Evolutionary conservation across 2,113 vertebrate genomes (phyloP).

Genomic region (Phyllopteryx taeniolatus): DNA sequence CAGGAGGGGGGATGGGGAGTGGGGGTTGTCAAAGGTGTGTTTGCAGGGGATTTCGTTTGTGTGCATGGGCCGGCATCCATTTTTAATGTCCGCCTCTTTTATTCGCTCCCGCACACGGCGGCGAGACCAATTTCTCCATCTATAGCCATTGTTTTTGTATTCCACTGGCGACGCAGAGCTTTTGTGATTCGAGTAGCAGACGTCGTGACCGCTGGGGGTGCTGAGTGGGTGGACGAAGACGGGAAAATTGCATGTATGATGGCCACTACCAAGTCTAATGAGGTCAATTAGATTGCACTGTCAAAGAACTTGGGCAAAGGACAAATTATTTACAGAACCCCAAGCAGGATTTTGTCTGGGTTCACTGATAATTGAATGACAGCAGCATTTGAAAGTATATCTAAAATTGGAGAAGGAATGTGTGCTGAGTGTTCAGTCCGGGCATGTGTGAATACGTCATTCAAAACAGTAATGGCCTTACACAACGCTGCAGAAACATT

Average conservation of each 20-base stretch:
- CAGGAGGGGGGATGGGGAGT: slow-evolving; percentile 22
- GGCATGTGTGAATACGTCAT: neutral
- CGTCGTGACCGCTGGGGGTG: slow-evolving; percentile 61
- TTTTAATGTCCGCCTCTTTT: slow-evolving; percentile 46
- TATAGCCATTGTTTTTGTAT: slow-evolving; percentile 49
- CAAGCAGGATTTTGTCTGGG: neutral
- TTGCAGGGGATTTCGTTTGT: slow-evolving; percentile 49
- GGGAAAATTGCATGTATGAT: slow-evolving; percentile 45
- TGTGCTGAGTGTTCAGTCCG: neutral
- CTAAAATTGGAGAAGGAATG: neutral
- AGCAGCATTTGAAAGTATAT: neutral
- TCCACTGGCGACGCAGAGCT: slow-evolving; percentile 30
- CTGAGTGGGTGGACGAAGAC: slow-evolving; percentile 49
- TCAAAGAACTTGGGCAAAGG: slow-evolving; percentile 16
- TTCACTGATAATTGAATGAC: neutral
- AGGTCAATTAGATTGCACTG: slow-evolving; percentile 41
- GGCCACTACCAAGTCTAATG: slow-evolving; percentile 47
- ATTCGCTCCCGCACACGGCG: slow-evolving; percentile 9
- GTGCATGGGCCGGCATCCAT: slow-evolving; percentile 31
- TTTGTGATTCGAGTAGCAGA: slow-evolving; percentile 66
- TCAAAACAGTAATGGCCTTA: neutral
- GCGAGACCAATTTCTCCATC: slow-evolving; percentile 40
- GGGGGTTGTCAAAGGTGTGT: slow-evolving; percentile 59
- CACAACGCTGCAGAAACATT: no score
- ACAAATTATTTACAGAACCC: neutral